Evolutionary conservation across 1,140 invertebrate genomes (phyloP), one percentile per base, ranked within the genome.

Genomic region (Cardiocondyla obscurior): DNA sequence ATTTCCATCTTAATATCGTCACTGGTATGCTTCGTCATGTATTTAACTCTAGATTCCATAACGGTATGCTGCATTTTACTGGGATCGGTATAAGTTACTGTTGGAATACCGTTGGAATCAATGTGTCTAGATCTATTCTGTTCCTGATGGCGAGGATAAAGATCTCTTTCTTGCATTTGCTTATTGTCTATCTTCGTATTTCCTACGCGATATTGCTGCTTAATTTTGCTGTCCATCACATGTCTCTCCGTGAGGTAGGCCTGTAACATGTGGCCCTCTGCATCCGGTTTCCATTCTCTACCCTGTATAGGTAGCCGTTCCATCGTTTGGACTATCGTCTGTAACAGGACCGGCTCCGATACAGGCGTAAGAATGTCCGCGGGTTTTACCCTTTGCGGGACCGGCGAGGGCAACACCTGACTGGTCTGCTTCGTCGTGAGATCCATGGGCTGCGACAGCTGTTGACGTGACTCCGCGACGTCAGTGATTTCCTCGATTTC

Each of bases 191-290:
- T 1, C 30, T 92, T 93, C 0, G 87, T 87, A 36, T 77, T 90
- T 6, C 91, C 92, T 0, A 93, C 91, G 8, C 92, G 81, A 64
- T 92, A 94, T 36, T 94, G 93, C 84, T 96, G 96, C 93, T 97
- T 97, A n/a, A 97, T 96, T 92, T 96, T 96, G 49, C 96, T 95
- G 88, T 97, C 96, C 90, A 96, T 95, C 19, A 97, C 94, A n/a
- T 97, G 96, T 91, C 96, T 94, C 90, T 97, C 96, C 4, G 96
- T 97, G 60, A 97, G 94, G 93, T 97, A 97, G 0, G 96, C 96
- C 83, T 97, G 96, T 19, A 97, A 90, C 94, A 97, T 96, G 10
- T 95, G 95, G 0, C 92, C 92, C 55, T 96, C 95, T 10, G 95
- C 94, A 42, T 95, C 94, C 10, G 94, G 92, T 36, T 93, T 94